Evolutionary conservation across 2,113 vertebrate species (phyloP).

Genomic region (Enhydra lutris): DNA sequence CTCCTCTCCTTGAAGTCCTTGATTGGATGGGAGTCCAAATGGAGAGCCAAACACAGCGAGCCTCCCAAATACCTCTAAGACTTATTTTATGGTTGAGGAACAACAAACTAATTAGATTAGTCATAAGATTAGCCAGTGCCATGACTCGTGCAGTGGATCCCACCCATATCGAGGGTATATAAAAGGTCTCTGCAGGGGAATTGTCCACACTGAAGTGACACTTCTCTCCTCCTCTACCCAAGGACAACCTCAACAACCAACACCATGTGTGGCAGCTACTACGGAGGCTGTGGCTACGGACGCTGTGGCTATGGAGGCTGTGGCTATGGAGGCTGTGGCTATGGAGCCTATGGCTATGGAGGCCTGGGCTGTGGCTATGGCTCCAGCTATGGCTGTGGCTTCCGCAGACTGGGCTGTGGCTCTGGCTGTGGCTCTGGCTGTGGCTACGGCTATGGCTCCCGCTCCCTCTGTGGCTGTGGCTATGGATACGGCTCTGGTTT

Average conservation of each 20-base stretch:
- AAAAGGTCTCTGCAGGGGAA: background rate
- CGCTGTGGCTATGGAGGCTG: background rate
- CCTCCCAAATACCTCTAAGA: background rate
- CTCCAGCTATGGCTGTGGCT: background rate
- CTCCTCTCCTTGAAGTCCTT: background rate
- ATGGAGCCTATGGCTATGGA: background rate
- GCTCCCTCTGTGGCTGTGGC: background rate
- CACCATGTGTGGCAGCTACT: slow-evolving; percentile 48
- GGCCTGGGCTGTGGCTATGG: background rate
- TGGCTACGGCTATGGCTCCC: background rate
- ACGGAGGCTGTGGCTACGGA: background rate
- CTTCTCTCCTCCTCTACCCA: background rate
- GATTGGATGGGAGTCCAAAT: background rate
- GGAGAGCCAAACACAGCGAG: background rate
- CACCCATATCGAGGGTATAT: background rate
- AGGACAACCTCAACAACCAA: background rate
- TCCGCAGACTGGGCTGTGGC: background rate
- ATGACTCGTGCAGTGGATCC: background rate
- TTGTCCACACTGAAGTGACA: background rate
- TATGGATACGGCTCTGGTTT: background rate
- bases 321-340: background rate
- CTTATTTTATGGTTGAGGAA: background rate
- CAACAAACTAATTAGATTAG: background rate
- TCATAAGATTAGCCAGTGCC: background rate
- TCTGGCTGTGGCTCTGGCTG: background rate